phyloP scores from a whole-genome alignment of 35 echinoderm and acorn worm genomes.

The Lytechinus pictus region DNA sequence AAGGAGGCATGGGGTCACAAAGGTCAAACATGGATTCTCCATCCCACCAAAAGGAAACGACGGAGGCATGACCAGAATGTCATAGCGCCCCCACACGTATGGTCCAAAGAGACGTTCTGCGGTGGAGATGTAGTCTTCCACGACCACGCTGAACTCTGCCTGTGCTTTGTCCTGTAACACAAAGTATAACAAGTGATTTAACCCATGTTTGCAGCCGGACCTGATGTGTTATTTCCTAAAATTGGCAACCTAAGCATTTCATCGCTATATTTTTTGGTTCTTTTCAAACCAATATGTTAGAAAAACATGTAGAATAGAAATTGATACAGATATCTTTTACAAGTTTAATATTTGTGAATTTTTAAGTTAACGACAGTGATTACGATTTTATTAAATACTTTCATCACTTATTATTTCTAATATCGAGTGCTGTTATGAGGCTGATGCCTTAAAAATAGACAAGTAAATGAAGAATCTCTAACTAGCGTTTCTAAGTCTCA shows the following conservation, averaged over 20 bases:
- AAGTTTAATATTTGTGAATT: too few relatives aligned
- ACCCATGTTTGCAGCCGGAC: neutral
- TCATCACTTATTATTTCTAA: too few relatives aligned
- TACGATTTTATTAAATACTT: too few relatives aligned
- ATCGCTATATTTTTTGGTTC: neutral
- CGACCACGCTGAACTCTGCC: constrained; percentile 66
- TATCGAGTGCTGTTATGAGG: too few relatives aligned
- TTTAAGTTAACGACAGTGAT: too few relatives aligned
- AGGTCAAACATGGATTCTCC: constrained; percentile 97
- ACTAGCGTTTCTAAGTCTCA: too few relatives aligned
- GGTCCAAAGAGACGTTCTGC: constrained; percentile 81
- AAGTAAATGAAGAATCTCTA: too few relatives aligned
- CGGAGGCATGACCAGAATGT: constrained; percentile 90
- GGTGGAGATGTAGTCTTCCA: constrained; percentile 74
- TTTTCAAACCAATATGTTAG: too few relatives aligned
- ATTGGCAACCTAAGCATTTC: neutral
- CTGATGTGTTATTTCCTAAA: neutral
- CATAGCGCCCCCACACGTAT: constrained; percentile 94
- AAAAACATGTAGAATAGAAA: too few relatives aligned
- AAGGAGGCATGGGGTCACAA: constrained; percentile 79
- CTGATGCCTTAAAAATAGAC: too few relatives aligned
- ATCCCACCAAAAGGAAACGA: constrained; percentile 97
- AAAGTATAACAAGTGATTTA: neutral
- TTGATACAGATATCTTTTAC: too few relatives aligned
- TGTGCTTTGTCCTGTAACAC: constrained; percentile 59